A percentile compares a stretch with the other conserved stretches of the same genome.
These are phyloP conservation scores for Chelidonichthys spinosus DNA, from an alignment of 2,797 vertebrate genomes.

Conservation along the genomic window DNA sequence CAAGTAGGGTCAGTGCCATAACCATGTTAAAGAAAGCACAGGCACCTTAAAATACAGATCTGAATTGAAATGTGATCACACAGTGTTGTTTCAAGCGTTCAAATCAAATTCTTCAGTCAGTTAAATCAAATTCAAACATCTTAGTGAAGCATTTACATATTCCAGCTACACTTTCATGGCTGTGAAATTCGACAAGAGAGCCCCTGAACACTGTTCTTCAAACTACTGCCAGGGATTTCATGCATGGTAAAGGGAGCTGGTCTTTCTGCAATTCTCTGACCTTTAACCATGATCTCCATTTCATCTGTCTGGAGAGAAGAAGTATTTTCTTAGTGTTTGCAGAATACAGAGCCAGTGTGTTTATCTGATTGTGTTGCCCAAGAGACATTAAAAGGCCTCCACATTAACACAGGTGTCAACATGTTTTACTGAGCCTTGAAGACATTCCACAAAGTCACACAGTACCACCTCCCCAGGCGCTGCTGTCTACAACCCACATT, in stretches of 20 bases:
- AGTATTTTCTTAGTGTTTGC: background rate
- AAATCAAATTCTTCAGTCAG: background rate
- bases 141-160: background rate
- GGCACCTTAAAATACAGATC: background rate
- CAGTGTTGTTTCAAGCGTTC: background rate
- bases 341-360: slow-evolving; percentile 3
- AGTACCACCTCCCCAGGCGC: background rate
- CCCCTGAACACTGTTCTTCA: background rate
- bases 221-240: background rate
- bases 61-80: background rate
- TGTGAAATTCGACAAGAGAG: background rate
- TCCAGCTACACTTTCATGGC: background rate
- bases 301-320: slow-evolving; percentile 1
- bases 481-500: slow-evolving; percentile 21
- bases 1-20: slow-evolving; percentile 7
- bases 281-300: background rate
- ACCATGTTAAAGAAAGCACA: slow-evolving; percentile 20
- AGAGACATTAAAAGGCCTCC: slow-evolving; percentile 27
- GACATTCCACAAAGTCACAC: slow-evolving; percentile 64
- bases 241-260: background rate
- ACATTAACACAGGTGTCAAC: slow-evolving; percentile 67
- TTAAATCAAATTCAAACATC: slow-evolving; percentile 8
- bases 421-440: slow-evolving; percentile 54
- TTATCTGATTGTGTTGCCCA: slow-evolving; percentile 9
- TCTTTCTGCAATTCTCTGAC: background rate